Evolutionary conservation across 2,113 vertebrate species (phyloP).

Genomic region (Tachycineta bicolor): DNA sequence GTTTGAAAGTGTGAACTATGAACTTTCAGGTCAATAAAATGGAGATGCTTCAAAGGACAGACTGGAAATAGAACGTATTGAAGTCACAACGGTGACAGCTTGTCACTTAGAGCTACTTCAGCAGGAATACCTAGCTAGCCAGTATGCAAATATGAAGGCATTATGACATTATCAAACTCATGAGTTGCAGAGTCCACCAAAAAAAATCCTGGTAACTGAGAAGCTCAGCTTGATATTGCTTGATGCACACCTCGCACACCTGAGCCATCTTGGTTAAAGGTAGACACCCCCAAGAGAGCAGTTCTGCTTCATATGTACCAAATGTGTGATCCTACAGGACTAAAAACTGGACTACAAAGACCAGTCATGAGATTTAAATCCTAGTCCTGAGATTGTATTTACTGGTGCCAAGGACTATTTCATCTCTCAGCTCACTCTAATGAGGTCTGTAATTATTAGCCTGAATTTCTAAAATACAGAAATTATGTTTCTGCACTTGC

Average conservation of each 20-base stretch:
- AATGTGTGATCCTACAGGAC: neutral
- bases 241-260: neutral
- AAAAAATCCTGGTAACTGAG: neutral
- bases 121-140: neutral
- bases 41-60: neutral
- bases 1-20: neutral
- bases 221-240: neutral
- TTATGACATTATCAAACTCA: neutral
- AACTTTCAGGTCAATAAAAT: neutral
- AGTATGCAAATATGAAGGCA: accelerated
- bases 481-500: neutral
- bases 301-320: neutral
- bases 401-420: neutral
- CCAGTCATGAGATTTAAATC: neutral
- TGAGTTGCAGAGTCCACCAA: neutral
- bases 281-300: neutral
- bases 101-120: neutral
- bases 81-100: neutral
- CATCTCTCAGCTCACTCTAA: neutral
- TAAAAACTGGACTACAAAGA: neutral
- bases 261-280: neutral
- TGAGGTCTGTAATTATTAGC: neutral
- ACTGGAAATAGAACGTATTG: neutral
- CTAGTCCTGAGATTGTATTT: neutral
- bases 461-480: neutral